A percentile compares a stretch with the other conserved stretches of the same genome.
phyloP scores from a whole-genome alignment of 2,797 vertebrate genomes.

The Rhabdomys pumilio region DNA sequence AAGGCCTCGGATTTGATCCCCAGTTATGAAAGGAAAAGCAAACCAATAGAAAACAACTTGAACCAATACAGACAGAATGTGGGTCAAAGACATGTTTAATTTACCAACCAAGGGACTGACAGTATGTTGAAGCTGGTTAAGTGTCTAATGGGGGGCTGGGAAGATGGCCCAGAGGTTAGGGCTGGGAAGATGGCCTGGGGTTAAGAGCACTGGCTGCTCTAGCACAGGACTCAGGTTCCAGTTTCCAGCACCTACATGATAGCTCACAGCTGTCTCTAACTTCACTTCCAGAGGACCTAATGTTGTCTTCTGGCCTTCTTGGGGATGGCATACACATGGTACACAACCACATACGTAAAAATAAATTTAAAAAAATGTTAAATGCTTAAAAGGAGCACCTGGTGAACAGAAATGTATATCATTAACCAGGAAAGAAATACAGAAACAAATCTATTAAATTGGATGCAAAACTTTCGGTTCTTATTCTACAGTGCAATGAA shows the following conservation, averaged over 20 bases:
- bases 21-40: background rate
- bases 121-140: background rate
- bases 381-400: background rate
- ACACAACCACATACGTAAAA: background rate
- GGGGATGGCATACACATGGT: background rate
- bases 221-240: background rate
- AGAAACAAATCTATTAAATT: slow-evolving; percentile 67
- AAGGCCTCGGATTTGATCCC: background rate
- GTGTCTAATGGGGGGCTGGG: background rate
- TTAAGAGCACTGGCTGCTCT: background rate
- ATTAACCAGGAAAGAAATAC: slow-evolving; percentile 7
- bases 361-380: background rate
- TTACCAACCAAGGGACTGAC: background rate
- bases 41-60: background rate
- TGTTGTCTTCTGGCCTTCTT: background rate
- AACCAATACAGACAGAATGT: slow-evolving; percentile 6
- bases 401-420: slow-evolving; percentile 20
- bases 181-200: background rate
- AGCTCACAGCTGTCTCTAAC: background rate
- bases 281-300: background rate
- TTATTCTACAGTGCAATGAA: slow-evolving; percentile 15
- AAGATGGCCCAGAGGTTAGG: background rate
- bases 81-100: background rate
- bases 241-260: background rate
- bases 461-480: slow-evolving; percentile 30